These are phyloP conservation scores for Sebastes oblongus DNA, from an alignment of 2,797 vertebrate species.

Conservation along the genomic window DNA sequence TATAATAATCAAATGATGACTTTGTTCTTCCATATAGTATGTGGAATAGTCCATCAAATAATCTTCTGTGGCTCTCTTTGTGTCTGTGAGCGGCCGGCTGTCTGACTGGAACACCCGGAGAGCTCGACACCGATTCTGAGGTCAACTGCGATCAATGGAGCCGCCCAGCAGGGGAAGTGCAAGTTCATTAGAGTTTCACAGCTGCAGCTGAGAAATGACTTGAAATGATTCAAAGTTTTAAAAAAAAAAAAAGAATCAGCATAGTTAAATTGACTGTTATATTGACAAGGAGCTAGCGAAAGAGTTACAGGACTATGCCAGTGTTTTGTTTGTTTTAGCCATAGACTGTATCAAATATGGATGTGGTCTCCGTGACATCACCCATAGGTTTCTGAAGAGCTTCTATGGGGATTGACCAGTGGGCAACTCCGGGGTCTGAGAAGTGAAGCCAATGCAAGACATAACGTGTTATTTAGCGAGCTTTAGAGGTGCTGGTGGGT, in stretches of 20 bases:
- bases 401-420: too few species aligned
- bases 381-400: too few species aligned
- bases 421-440: too few species aligned
- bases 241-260: background rate
- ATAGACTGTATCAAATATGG: background rate
- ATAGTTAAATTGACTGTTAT: background rate
- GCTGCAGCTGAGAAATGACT: constrained; percentile 44
- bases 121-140: constrained; percentile 16
- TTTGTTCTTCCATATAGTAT: constrained; percentile 35
- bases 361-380: too few species aligned
- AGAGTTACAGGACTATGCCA: background rate
- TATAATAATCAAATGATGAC: constrained; percentile 44
- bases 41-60: constrained; percentile 32
- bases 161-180: constrained; percentile 36
- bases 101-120: constrained; percentile 7
- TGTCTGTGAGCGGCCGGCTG: constrained; percentile 13
- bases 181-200: constrained; percentile 59
- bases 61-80: constrained; percentile 8
- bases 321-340: background rate
- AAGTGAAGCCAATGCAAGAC: too few species aligned
- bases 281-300: background rate
- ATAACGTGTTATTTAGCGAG: too few species aligned
- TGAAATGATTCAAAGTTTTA: constrained; percentile 7
- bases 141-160: constrained; percentile 55
- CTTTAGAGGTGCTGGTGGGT: too few species aligned